phyloP scores from a whole-genome alignment of 2,113 vertebrate genomes.

The Oenanthe melanoleuca region DNA sequence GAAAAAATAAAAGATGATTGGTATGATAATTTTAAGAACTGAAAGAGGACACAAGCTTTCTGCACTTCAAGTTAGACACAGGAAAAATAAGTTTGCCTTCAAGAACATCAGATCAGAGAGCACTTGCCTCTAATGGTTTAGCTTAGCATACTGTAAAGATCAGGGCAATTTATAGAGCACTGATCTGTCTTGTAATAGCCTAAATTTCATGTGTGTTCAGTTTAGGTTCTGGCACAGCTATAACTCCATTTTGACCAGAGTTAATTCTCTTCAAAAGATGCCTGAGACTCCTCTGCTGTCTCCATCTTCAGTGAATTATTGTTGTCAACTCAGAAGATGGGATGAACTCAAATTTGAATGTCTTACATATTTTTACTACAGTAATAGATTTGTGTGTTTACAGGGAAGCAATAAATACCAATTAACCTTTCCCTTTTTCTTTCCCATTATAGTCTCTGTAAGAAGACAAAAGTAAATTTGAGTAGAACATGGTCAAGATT shows the following conservation, averaged over 20 bases:
- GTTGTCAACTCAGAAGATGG: background rate
- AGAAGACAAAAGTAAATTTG: background rate
- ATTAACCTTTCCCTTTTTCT: background rate
- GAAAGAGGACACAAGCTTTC: background rate
- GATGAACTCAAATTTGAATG: background rate
- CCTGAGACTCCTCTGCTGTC: background rate
- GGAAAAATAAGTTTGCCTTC: background rate
- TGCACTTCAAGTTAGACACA: background rate
- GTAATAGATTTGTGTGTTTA: background rate
- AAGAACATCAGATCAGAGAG: background rate
- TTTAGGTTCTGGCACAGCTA: background rate
- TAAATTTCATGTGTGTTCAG: background rate
- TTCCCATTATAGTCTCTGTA: background rate
- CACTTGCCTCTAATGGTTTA: background rate
- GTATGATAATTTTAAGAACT: background rate
- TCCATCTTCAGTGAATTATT: background rate
- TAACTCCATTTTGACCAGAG: background rate
- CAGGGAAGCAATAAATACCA: background rate
- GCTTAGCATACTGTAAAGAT: background rate
- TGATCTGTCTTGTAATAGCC: background rate
- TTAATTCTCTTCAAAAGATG: background rate
- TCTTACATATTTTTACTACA: background rate
- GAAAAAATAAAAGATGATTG: background rate
- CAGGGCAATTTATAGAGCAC: background rate
- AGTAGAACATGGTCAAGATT: background rate